phyloP scores from a whole-genome alignment of 2,113 vertebrate genomes.

The Chroicocephalus ridibundus region DNA sequence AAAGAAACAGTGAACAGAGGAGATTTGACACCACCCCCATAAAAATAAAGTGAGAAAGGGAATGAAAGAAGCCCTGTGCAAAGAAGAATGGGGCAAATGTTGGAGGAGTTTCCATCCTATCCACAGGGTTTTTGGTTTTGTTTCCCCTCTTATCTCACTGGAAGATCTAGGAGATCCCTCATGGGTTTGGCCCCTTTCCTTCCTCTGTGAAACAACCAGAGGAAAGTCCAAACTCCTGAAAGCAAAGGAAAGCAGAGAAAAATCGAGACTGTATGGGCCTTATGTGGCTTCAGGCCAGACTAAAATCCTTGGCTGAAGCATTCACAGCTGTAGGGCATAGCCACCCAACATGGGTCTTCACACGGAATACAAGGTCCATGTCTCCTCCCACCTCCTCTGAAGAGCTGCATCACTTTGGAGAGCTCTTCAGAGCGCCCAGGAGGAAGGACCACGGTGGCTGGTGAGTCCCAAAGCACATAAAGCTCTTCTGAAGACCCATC shows the following conservation, averaged over 20 bases:
- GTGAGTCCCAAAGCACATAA: not conserved
- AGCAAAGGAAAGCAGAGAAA: not conserved
- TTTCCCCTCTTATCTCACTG: not conserved
- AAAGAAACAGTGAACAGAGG: not conserved
- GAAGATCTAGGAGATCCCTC: not conserved
- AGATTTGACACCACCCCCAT: not conserved
- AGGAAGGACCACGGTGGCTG: not conserved
- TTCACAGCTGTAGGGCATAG: rapidly evolving
- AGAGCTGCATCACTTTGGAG: not conserved
- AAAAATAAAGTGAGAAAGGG: not conserved
- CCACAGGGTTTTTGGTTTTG: not conserved
- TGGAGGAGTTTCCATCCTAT: not conserved
- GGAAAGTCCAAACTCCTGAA: not conserved
- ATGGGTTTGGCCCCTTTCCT: not conserved
- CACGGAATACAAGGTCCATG: not conserved
- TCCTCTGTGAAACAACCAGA: not conserved
- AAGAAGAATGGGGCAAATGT: not conserved
- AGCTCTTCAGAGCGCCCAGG: not conserved
- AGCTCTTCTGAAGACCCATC: not conserved
- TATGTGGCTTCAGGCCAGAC: rapidly evolving
- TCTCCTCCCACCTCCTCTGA: not conserved
- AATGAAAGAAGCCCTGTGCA: not conserved
- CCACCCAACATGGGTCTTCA: not conserved
- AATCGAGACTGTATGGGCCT: not conserved
- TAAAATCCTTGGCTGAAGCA: not conserved